Conservation (phyloP, 2,113 vertebrate genomes). For the Ia io region DNA sequence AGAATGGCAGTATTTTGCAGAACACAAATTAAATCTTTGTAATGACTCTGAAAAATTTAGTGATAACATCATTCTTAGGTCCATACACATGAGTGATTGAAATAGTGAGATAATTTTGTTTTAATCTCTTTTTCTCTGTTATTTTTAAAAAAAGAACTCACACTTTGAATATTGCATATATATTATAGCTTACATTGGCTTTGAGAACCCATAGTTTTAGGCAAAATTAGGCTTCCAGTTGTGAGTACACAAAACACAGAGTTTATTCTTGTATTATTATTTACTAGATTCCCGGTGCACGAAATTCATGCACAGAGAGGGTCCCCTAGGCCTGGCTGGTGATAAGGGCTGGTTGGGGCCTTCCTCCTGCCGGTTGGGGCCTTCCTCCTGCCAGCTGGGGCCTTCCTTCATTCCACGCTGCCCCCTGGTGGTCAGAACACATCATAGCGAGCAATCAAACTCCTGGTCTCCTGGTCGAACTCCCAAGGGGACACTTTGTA, state of each 20-base stretch:
- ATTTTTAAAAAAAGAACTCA: background rate
- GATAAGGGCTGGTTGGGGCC: rapidly evolving
- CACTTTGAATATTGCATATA: background rate
- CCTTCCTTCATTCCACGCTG: too few relatives aligned
- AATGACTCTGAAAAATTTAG: conserved; percentile 42
- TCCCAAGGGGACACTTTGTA: too few relatives aligned
- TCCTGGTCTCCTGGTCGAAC: too few relatives aligned
- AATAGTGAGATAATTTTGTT: background rate
- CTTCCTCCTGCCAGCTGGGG: too few relatives aligned
- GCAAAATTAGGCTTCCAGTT: background rate
- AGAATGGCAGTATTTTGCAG: conserved; percentile 52
- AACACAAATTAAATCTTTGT: conserved; percentile 71
- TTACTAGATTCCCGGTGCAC: background rate
- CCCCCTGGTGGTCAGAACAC: too few relatives aligned
- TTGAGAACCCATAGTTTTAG: background rate
- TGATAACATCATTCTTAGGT: background rate
- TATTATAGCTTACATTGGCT: background rate
- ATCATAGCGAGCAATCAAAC: too few relatives aligned
- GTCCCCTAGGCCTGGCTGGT: too few relatives aligned
- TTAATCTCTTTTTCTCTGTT: background rate
- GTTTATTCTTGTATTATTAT: background rate
- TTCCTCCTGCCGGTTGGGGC: too few relatives aligned
- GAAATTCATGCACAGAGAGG: too few relatives aligned
- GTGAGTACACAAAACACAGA: background rate
- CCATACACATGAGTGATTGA: background rate